Conservation (phyloP, 1,140 invertebrate genomes). For the Aplysia californica region DNA sequence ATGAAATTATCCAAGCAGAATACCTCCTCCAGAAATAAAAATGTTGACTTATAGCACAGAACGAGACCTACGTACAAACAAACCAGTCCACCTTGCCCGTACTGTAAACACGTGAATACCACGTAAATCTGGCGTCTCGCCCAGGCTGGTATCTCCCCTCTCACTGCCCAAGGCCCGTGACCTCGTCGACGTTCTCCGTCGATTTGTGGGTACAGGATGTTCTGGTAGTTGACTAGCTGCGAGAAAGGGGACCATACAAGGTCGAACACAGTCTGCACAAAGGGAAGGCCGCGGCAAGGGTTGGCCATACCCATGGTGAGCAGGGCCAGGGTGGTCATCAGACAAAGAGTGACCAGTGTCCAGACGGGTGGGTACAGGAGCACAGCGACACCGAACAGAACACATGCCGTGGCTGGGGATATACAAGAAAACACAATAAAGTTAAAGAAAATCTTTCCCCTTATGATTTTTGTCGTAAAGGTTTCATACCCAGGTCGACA, state of each 20-base stretch:
- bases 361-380: too few species aligned
- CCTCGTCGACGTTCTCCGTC: neutral
- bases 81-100: neutral
- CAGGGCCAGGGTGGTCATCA: too few species aligned
- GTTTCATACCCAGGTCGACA: too few species aligned
- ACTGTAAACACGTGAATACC: neutral
- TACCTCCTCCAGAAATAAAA: neutral
- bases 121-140: neutral
- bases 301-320: too few species aligned
- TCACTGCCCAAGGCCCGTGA: neutral
- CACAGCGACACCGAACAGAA: too few species aligned
- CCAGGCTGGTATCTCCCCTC: neutral
- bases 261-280: constrained; percentile 3
- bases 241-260: neutral
- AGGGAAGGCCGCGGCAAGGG: too few species aligned
- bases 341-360: too few species aligned
- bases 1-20: neutral
- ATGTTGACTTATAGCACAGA: neutral
- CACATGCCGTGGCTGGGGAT: too few species aligned
- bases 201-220: neutral
- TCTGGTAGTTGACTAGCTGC: neutral
- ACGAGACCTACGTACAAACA: neutral
- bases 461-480: too few species aligned
- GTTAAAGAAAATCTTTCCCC: too few species aligned
- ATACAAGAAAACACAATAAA: too few species aligned